Base-by-base conservation (phyloP, 2,113 vertebrate genomes). In the Cephalopterus ornatus region DNA sequence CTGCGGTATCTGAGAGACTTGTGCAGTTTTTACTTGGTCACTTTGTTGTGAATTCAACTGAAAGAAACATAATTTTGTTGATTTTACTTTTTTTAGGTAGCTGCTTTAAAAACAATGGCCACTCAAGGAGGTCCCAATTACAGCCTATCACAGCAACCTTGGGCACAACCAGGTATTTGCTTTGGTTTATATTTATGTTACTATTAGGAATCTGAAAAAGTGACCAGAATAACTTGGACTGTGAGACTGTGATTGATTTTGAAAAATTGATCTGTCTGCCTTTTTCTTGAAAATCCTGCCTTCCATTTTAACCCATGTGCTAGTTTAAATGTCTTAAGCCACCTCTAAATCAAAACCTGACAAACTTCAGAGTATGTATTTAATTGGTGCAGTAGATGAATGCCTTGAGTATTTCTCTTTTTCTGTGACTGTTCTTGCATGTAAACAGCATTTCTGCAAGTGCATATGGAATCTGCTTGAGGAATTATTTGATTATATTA, bases 111-210 rank as follows among this genome's bases (percentile, higher is more conserved):
- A 97, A 98, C 98, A 13, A 99, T 99, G 99, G 99, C 98, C 52
- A 98, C 97, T 86, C 98, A 99, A 96, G 99, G 99, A 91, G 99
- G 99, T 42, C 99, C 99, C 72, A 99, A 97, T 5, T 99, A 99
- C 91, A 99, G 97, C 74, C 98, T 99, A 50, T 98, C 99, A 9
- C 98, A 99, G 96, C 99, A 99, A 70, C 99, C 99, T 55, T 99
- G 99, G 99, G 99, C 99, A 5, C 99, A 99, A 81, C 99, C 99
- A 98, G 99, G 99, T 99, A 98, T 77, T 63, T 71, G 6, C 27
- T 83, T 63, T 33, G 42, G 18, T 63, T 77, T 77, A 42, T 49
- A 62, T 84, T 56, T 15, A 17, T 42, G 15, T 50, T 49, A 44
- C 41, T 71, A 2, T 21, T 50, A 56, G 59, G 14, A 65, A 11